Percentiles rank a stretch among this genome's conserved stretches.
Conservation (phyloP, 2,888 invertebrate genomes). For the Mellilla xanthometata region DNA sequence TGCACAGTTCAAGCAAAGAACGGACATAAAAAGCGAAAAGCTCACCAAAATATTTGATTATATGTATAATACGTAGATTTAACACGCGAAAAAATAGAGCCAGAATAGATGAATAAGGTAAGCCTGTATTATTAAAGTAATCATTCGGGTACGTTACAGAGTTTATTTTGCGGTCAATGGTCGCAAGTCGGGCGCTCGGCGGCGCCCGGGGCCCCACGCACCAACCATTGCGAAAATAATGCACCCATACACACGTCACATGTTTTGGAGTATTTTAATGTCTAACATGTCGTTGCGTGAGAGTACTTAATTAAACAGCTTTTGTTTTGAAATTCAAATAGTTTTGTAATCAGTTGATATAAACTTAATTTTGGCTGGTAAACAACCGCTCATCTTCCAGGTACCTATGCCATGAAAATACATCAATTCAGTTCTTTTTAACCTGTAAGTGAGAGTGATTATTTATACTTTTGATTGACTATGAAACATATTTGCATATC, state of each 20-base stretch:
- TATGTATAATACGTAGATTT: constrained; percentile 10
- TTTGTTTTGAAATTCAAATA: constrained; percentile 20
- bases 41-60: constrained; percentile 1
- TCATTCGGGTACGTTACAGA: constrained; percentile 18
- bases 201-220: constrained; percentile 61
- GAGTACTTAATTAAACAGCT: constrained; percentile 7
- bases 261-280: constrained; percentile 28
- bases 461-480: no score
- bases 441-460: no score
- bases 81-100: constrained; percentile 1
- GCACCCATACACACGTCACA: constrained; percentile 43
- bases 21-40: constrained; percentile 8
- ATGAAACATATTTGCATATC: no score
- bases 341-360: constrained; percentile 10
- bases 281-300: constrained; percentile 13
- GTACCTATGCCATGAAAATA: no score
- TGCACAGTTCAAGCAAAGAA: not conserved
- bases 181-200: constrained; percentile 40
- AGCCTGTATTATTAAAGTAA: constrained; percentile 6
- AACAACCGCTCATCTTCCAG: no score
- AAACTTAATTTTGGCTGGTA: constrained; percentile 16
- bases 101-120: constrained; percentile 1
- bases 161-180: constrained; percentile 62
- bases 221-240: constrained; percentile 65
- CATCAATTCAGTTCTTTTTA: no score